Percentiles rank a stretch among this genome's conserved stretches.
Evolutionary conservation across 2,888 invertebrate genomes (phyloP).

Genomic region (Torymus tubicola): DNA sequence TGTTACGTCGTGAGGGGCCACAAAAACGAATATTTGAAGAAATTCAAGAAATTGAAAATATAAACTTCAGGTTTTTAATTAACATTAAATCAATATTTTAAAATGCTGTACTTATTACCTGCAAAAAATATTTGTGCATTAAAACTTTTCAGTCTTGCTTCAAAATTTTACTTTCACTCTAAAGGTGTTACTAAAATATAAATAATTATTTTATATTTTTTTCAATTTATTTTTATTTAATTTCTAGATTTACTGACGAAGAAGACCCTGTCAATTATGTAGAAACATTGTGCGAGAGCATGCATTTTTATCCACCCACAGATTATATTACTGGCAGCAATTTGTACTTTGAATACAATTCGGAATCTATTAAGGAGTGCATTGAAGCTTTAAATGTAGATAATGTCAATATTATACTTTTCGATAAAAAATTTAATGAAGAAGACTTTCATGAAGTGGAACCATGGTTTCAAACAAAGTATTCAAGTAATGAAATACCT

Average conservation of each 20-base stretch:
- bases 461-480: slow-evolving; percentile 91
- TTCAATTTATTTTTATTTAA: slow-evolving; percentile 12
- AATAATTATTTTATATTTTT: too few relatives aligned
- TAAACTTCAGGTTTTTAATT: slow-evolving; percentile 75
- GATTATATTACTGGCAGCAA: slow-evolving; percentile 88
- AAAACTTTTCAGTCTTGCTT: not conserved
- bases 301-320: slow-evolving; percentile 88
- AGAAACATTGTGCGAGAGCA: slow-evolving; percentile 85
- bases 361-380: slow-evolving; percentile 81
- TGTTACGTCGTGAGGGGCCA: slow-evolving; percentile 83
- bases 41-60: slow-evolving; percentile 82
- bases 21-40: slow-evolving; percentile 81
- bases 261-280: slow-evolving; percentile 86
- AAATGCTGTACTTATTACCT: too few relatives aligned
- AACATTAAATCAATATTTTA: too few relatives aligned
- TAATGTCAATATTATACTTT: slow-evolving; percentile 84
- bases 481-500: slow-evolving; percentile 82
- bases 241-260: slow-evolving; percentile 84
- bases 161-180: not conserved
- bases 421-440: slow-evolving; percentile 80
- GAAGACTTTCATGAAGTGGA: slow-evolving; percentile 82
- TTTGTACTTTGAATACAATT: slow-evolving; percentile 87
- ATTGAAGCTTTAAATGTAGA: slow-evolving; percentile 81
- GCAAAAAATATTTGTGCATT: slow-evolving; percentile 3
- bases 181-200: not conserved